These are phyloP conservation scores for Triplophysa tibetana DNA, from an alignment of 2,113 vertebrate species.

Conservation along the genomic window DNA sequence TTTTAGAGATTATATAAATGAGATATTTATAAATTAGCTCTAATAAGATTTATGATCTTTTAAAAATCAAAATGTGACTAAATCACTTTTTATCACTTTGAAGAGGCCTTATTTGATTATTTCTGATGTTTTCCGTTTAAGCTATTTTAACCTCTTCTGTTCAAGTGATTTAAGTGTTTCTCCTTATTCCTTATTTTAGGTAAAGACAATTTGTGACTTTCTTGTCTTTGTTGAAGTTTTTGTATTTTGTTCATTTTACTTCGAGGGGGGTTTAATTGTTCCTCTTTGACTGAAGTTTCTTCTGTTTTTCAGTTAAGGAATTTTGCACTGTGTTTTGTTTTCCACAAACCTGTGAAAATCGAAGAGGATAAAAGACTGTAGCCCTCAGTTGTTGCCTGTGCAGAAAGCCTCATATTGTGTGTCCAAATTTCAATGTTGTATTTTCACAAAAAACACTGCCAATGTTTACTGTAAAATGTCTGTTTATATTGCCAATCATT, in stretches of 20 bases:
- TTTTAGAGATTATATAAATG: background rate
- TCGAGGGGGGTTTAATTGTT: background rate
- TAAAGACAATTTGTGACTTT: background rate
- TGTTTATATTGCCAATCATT: constrained; percentile 42
- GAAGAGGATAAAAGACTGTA: background rate
- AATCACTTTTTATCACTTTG: constrained; percentile 37
- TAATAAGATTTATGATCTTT: background rate
- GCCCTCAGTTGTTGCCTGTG: constrained; percentile 1
- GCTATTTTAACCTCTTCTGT: background rate
- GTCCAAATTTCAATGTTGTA: background rate
- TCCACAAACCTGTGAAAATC: background rate
- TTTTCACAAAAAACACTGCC: constrained; percentile 32
- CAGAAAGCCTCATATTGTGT: constrained; percentile 3
- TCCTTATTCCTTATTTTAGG: constrained; percentile 13
- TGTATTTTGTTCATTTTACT: background rate
- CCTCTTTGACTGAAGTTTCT: background rate
- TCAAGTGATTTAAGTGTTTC: constrained; percentile 24
- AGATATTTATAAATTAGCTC: background rate
- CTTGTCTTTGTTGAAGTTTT: background rate
- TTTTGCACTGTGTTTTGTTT: constrained; percentile 19
- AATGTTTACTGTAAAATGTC: constrained; percentile 21
- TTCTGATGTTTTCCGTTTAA: background rate
- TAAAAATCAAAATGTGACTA: background rate
- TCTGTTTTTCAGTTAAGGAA: background rate
- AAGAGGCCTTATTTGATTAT: constrained; percentile 68